Evolutionary conservation across 2,888 invertebrate species (phyloP), one percentile per base, ranked within the genome.

Genomic region (Ctena decussata): DNA sequence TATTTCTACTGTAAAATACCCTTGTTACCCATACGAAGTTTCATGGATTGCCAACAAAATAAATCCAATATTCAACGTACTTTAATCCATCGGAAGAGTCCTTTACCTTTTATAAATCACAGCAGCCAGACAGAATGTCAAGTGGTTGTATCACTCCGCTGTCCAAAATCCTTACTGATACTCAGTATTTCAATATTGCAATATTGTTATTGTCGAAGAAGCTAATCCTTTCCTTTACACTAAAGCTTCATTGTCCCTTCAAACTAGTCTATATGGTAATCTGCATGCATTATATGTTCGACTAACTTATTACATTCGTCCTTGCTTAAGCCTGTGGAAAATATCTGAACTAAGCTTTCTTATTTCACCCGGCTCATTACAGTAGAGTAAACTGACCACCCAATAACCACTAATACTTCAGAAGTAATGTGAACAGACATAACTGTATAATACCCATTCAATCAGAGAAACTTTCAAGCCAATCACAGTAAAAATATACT

Each of bases 221-320:
- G 35, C 35, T 65, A 65, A 65, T 65, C 65, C 65, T 30, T 65
- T 18, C 65, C 3, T 65, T 65, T 65, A 65, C 35, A 35, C 35
- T 21, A 24, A 35, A 35, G 32, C 24, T 35, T 65, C 35, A 35
- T 65, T 65, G 65, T 65, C 65, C 65, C 65, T 65, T 65, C 35
- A 32, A 65, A 65, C 65, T 65, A 35, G 27, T 65, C 65, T 65
- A 65, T 65, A 65, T 65, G 65, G 65, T 65, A 65, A 65, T 65
- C 35, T 65, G 35, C 65, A 65, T 65, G 35, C 65, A 65, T 35
- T 24, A 35, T 21, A 65, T 35, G 35, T 35, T 35, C 65, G 32
- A 35, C 65, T 65, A 65, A 65, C 65, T 65, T 65, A 32, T 65
- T 35, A 35, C 65, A 65, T 35, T 35, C 65, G 32, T 35, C 12